A percentile compares a stretch with the other conserved stretches of the same genome.
These are phyloP conservation scores for Rhadinocentrus ornatus DNA, from an alignment of 2,797 vertebrate genomes.

Conservation along the genomic window DNA sequence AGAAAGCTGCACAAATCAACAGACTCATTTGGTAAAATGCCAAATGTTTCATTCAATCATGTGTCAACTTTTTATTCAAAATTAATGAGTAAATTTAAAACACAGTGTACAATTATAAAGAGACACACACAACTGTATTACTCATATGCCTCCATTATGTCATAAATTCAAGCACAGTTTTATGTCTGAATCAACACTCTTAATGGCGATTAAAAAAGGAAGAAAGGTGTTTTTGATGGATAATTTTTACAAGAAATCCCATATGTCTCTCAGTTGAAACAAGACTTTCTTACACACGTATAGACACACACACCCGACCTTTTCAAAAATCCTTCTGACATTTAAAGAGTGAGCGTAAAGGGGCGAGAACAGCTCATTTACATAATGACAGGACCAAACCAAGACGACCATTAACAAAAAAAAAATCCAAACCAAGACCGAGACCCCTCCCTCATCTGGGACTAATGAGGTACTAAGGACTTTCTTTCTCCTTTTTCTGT, in stretches of 20 bases:
- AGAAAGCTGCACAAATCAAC: constrained; percentile 45
- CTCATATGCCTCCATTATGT: constrained; percentile 46
- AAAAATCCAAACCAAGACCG: constrained; percentile 60
- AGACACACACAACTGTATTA: constrained; percentile 17
- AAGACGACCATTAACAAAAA: constrained; percentile 66
- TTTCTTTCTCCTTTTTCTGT: constrained; percentile 61
- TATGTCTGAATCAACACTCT: constrained; percentile 66
- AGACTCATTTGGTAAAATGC: constrained; percentile 49
- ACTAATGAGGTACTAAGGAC: constrained; percentile 73
- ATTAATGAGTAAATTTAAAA: constrained; percentile 40
- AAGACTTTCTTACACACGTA: constrained; percentile 44
- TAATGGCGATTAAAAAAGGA: constrained; percentile 50
- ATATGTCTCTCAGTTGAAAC: constrained; percentile 7
- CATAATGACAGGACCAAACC: constrained; percentile 70
- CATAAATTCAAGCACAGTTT: constrained; percentile 60
- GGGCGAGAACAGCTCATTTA: constrained; percentile 70
- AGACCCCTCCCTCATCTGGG: constrained; percentile 34
- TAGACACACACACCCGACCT: constrained; percentile 69
- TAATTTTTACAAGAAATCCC: constrained; percentile 40
- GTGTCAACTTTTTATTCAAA: constrained; percentile 29
- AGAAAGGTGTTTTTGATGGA: constrained; percentile 53
- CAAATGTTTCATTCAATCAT: constrained; percentile 46
- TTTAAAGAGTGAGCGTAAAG: constrained; percentile 66
- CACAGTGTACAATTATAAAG: not conserved
- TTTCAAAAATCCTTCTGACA: constrained; percentile 78